Evolutionary conservation across 2,888 invertebrate genomes (phyloP), one percentile per base, ranked within the genome.

Genomic region (Timema podura): DNA sequence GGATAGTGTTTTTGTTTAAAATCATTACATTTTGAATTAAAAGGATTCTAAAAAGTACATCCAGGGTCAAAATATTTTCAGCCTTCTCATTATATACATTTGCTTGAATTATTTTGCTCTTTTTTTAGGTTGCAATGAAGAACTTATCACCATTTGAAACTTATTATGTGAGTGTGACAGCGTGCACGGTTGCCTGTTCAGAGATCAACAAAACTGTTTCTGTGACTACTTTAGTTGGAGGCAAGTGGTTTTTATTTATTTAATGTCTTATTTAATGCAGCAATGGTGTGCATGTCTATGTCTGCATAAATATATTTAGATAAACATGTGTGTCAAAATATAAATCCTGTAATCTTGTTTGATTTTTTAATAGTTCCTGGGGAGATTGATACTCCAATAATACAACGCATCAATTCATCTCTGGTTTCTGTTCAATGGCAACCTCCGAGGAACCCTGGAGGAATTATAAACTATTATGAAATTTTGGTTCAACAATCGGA

Each of bases 161-260:
- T 71, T 95, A 94, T 79, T 86, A 85, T 66, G 85, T 93, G 44
- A 84, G 84, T 69, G 85, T 94, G 0, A 82, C 84, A 64, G 94
- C 94, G 1, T 92, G 90, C 76, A 94, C 92, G 0, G 81, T 84
- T 0, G 80, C 83, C 57, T 91, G 90, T 77, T 93, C 93, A 3
- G 79, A 82, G 46, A 79, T 81, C 10, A 85, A 86, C 66, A 81
- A 83, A 74, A 81, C 83, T 1, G 81, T 88, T 59, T 80, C 80
- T 74, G 81, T 87, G 0, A 80, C 82, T 46, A 91, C 91, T 0
- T 82, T 84, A 71, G 87, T 91, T 74, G 91, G 91, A 61, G 77
- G 83, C 72, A 87, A 87, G 47, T 83, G 84, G 30, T 30, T 30
- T 30, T 30, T 30, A 30, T 30, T 30, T 30, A 30, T 3, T 30